Percentiles rank a stretch among this genome's conserved stretches.
Evolutionary conservation across 2,797 vertebrate species (phyloP).

Genomic region (Avahi laniger): DNA sequence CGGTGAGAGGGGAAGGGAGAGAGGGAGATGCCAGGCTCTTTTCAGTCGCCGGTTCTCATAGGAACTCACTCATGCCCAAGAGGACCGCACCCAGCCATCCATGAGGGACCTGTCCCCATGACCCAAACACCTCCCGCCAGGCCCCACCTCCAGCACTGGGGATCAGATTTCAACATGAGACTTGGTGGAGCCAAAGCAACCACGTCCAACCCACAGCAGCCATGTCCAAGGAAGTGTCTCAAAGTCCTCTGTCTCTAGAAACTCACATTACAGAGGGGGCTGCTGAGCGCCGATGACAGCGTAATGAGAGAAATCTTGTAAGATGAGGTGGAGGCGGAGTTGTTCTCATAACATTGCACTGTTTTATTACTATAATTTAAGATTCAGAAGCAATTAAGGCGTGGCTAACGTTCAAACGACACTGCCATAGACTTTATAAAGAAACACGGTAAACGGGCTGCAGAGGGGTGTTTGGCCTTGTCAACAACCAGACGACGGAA

Average conservation of each 20-base stretch:
- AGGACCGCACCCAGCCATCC: neutral
- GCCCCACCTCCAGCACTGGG: neutral
- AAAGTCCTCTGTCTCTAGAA: neutral
- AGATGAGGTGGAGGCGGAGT: neutral
- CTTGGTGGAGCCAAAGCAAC: neutral
- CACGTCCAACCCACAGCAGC: neutral
- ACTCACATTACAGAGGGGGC: neutral
- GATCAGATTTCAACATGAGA: neutral
- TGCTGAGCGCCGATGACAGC: neutral
- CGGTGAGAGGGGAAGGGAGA: neutral
- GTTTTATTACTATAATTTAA: constrained; percentile 1
- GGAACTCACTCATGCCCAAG: neutral
- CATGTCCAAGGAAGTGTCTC: neutral
- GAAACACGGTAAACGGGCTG: neutral
- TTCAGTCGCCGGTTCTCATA: neutral
- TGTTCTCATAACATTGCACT: neutral
- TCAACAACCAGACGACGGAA: neutral
- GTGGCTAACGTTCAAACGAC: neutral
- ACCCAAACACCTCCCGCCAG: neutral
- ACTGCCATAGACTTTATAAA: neutral
- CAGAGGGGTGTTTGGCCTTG: neutral
- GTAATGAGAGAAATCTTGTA: neutral
- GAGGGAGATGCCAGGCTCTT: neutral
- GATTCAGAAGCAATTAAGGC: neutral
- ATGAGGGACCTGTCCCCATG: neutral